Evolutionary conservation across 1,140 invertebrate genomes (phyloP), one percentile per base, ranked within the genome.

Genomic region (Sweltsa coloradensis): DNA sequence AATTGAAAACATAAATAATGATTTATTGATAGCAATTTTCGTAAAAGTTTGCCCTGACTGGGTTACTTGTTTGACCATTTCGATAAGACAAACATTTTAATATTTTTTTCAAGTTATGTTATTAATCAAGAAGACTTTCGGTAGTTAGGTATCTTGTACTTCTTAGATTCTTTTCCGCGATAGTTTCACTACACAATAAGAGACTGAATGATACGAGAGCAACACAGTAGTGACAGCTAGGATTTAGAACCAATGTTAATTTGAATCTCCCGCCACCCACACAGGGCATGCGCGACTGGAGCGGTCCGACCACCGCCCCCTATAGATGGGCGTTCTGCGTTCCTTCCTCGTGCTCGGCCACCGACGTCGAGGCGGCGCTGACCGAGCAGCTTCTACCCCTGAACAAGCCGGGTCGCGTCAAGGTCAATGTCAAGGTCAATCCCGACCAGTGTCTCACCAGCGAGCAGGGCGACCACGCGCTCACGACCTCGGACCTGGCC

Each of bases 261-360:
- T n/a, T n/a, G n/a, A n/a, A 16, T 11, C 29, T 31, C 11, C 29
- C 29, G 11, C n/a, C 11, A 16, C n/a, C n/a, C 29, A 16, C 11
- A 22, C 36, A 37, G 36, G 36, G 5, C 36, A 16, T 19, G 36
- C 4, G 11, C 16, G n/a, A 37, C 36, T n/a, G 18, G 36, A n/a
- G n/a, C 36, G 36, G 5, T 16, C 36, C 23, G 4, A n/a, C 7
- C 4, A 19, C 36, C 5, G 36, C 23, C 3, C 14, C n/a, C 3
- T 44, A 44, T 18, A 24, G 5, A 4, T 44, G 42, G 42, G 19
- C 23, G 1, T 44, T 34, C 24, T 44, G 21, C 13, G 42, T 34
- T n/a, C 24, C 42, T 6, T 44, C 42, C 13, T 27, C 1, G 5
- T 34, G 19, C 21, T 44, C 23, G 23, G n/a, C 13, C 6, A n/a